Evolutionary conservation across 2,113 vertebrate genomes (phyloP), one percentile per base, ranked within the genome.

Genomic region (Amia ocellicauda): DNA sequence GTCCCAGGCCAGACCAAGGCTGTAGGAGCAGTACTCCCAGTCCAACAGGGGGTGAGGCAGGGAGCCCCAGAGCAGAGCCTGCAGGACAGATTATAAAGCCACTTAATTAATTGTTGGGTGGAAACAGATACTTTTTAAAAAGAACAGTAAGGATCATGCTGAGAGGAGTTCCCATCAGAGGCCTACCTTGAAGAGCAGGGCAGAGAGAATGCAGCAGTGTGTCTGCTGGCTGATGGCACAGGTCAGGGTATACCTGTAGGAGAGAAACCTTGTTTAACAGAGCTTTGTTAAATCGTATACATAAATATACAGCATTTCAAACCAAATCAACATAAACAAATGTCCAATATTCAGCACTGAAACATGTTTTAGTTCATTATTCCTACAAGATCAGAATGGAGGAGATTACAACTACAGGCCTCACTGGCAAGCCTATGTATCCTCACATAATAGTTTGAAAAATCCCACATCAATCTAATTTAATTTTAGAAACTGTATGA

Each of bases 161-260:
- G n/a, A n/a, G n/a, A n/a, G n/a, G n/a, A n/a, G n/a, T n/a, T n/a
- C n/a, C n/a, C n/a, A 17, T 19, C n/a, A 22, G 7, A 29, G 49
- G n/a, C 51, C 78, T 92, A 99, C 95, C 94, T 96, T 96, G 76
- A 98, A 98, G 57, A 99, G 90, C 54, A 91, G 50, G 8, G 93
- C 88, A 69, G 97, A 96, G 49, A 98, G 88, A 65, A 90, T 88
- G 70, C 93, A 95, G 73, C 84, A 88, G 61, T 88, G 86, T 51
- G 80, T 90, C 62, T 88, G 89, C 67, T 92, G 75, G 63, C 55
- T 83, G 54, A 93, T 69, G 31, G 92, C 81, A 54, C 83, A 73
- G 36, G 80, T 87, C 67, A 89, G 74, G 56, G 90, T 83, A 72
- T 92, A 90, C 65, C 97, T 99, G 66, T 28, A 63, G 62, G 72